Conservation (phyloP, 2,888 invertebrate genomes). For the Drosophila kuntzei region DNA sequence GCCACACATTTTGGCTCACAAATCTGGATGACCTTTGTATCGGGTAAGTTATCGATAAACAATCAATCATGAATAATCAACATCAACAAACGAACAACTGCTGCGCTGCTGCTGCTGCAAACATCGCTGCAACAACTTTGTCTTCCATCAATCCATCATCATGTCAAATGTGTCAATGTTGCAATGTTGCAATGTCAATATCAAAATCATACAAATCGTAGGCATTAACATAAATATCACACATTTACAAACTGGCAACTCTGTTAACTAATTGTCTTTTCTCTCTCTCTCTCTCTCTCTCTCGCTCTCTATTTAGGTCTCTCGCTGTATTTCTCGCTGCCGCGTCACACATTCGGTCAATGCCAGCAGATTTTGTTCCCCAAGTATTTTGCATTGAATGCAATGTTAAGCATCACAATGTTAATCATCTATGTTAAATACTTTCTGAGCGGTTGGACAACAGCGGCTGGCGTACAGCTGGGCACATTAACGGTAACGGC, state of each 20-base stretch:
- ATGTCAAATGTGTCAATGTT: slow-evolving; percentile 2
- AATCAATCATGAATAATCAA: not conserved
- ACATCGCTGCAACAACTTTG: not conserved
- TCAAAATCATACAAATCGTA: slow-evolving; percentile 37
- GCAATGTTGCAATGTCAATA: slow-evolving; percentile 2
- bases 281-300: slow-evolving; percentile 49
- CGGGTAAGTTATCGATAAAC: slow-evolving; percentile 87
- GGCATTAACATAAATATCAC: slow-evolving; percentile 27
- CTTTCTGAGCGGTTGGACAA: slow-evolving; percentile 87
- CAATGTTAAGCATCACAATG: slow-evolving; percentile 90
- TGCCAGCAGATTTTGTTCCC: slow-evolving; percentile 95
- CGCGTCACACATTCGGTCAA: slow-evolving; percentile 94
- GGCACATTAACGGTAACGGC: slow-evolving; percentile 79
- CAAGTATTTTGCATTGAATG: slow-evolving; percentile 93
- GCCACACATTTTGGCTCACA: slow-evolving; percentile 94
- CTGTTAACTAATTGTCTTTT: slow-evolving; percentile 7
- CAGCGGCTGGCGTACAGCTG: slow-evolving; percentile 87
- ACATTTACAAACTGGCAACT: not conserved
- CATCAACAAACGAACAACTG: not conserved
- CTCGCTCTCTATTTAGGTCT: slow-evolving; percentile 88
- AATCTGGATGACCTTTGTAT: slow-evolving; percentile 97
- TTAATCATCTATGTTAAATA: slow-evolving; percentile 88
- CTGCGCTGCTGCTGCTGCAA: slow-evolving; percentile 5
- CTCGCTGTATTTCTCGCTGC: slow-evolving; percentile 93
- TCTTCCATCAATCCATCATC: slow-evolving; percentile 12